Evolutionary conservation across 2,113 vertebrate species (phyloP).

Genomic region (Oncorhynchus kisutch): DNA sequence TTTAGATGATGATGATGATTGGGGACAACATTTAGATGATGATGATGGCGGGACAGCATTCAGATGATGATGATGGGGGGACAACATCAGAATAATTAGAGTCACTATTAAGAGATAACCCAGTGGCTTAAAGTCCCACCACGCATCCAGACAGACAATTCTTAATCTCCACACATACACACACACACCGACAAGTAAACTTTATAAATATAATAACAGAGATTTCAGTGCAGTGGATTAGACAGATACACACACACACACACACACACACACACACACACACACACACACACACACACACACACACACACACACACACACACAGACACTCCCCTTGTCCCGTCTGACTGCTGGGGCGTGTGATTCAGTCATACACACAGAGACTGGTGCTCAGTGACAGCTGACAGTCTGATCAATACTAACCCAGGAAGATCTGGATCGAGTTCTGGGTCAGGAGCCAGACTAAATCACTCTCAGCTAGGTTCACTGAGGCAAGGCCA

Average conservation of each 20-base stretch:
- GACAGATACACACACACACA: neutral
- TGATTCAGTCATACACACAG: neutral
- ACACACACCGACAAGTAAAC: neutral
- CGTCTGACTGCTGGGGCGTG: neutral
- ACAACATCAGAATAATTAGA: neutral
- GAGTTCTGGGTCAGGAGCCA: neutral
- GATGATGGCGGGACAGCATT: no score
- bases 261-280: neutral
- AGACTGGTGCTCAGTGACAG: neutral
- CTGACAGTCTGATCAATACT: conserved; percentile 10
- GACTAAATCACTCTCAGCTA: neutral
- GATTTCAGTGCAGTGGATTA: no score
- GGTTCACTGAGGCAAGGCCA: no score
- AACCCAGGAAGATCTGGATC: neutral
- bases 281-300: neutral
- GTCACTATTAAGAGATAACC: neutral
- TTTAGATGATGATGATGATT: no score
- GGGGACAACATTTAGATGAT: neutral
- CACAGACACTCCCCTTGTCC: neutral
- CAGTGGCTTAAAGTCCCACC: neutral
- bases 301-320: no score
- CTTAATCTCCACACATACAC: neutral
- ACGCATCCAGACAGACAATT: neutral
- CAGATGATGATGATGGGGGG: no score
- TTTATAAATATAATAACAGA: neutral